Evolutionary conservation across 1,140 invertebrate species (phyloP), one percentile per base, ranked within the genome.

Genomic region (Psix sp.): DNA sequence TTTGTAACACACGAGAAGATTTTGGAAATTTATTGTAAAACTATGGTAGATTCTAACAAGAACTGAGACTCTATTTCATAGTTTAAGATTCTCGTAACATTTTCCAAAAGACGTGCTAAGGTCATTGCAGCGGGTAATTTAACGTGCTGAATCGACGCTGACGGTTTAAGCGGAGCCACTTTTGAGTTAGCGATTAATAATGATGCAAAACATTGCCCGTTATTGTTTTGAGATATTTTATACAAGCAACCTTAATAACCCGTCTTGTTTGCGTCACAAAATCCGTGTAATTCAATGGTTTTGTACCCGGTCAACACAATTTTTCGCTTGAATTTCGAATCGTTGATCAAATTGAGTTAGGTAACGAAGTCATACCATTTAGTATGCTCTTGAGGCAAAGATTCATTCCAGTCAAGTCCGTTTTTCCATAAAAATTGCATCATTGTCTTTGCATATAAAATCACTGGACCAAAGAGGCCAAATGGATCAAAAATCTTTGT

Each of bases 211-310:
- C 13, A 24, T 24, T 38, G 0, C 3, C 33, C 33, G 11, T 36
- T 26, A 6, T 51, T 10, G 29, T 46, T 39, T 11, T 3, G 0
- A 38, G 17, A 59, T 26, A 29, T 1, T 33, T 29, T 51, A 2
- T 67, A 52, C 1, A 70, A 11, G 31, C 26, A 83, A 74, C 7
- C 81, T 76, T 15, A 83, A 36, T 57, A 77, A 84, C 7, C 83
- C 78, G 2, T 80, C 81, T 24, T 59, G 71, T 18, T 76, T 51
- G 11, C 78, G 80, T 14, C 82, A 81, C 77, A 79, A 86, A 10
- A 82, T 84, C 0, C 85, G 54, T 16, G 62, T 59, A 39, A 74
- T 68, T 77, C 10, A 26, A 63, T 56, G 10, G 5, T 33, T 16
- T 17, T 14, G 7, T 9, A 16, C 0, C 17, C 15, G 5, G 17